phyloP scores from a whole-genome alignment of 2,113 vertebrate genomes.

The Rhynchomys soricoides region DNA sequence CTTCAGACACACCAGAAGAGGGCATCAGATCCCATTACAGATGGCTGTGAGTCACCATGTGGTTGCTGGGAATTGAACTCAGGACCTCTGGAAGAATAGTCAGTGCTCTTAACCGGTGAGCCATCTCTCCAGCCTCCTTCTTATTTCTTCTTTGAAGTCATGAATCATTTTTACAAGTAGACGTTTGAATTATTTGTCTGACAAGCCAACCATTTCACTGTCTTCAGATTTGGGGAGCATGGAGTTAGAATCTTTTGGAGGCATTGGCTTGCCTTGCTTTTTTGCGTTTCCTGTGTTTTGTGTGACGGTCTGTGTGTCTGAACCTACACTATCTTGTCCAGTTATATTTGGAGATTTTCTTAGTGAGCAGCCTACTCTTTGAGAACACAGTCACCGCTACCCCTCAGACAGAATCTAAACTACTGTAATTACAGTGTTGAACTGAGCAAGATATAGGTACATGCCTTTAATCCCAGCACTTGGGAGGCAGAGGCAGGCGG shows the following conservation, averaged over 20 bases:
- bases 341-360: background rate
- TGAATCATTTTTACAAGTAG: background rate
- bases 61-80: too few species aligned
- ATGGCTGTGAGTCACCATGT: too few species aligned
- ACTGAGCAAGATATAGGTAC: background rate
- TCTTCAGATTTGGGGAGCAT: background rate
- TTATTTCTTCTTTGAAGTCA: background rate
- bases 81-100: too few species aligned
- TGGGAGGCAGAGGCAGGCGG: too few species aligned
- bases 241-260: background rate
- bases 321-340: background rate
- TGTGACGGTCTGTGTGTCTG: too few species aligned
- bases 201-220: background rate
- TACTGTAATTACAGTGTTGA: background rate
- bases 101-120: too few species aligned
- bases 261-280: background rate
- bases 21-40: too few species aligned
- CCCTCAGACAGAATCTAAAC: background rate
- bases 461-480: too few species aligned
- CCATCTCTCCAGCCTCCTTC: background rate
- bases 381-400: background rate
- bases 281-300: background rate
- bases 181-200: background rate
- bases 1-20: too few species aligned
- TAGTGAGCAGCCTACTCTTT: background rate